Evolutionary conservation across 2,113 vertebrate species (phyloP), one percentile per base, ranked within the genome.

Genomic region (Monopterus albus): DNA sequence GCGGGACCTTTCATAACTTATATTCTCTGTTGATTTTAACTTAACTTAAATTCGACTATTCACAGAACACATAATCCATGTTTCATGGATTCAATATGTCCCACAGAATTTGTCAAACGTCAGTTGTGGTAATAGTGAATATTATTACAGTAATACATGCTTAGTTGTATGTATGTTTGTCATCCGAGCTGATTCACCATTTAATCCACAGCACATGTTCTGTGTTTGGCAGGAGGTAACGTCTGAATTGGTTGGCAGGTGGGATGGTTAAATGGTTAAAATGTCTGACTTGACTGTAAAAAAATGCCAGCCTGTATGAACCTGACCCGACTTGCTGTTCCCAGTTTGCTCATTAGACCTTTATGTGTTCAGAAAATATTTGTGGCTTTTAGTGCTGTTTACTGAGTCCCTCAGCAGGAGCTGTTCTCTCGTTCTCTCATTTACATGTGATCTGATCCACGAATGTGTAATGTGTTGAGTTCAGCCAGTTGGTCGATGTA

Each of bases 311-410:
- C 71, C 51, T 74, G 79, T 49, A 25, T 20, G 0, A 76, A 65
- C 77, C 31, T 46, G 75, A 80, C 28, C 47, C 68, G 66, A 82
- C 84, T 70, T 67, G 74, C 42, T 25, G 40, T 33, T 63, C 26
- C 25, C n/a, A 36, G 26, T 47, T 51, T 47, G 21, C 18, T 35
- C 3, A 6, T 23, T 43, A 51, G 57, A 61, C 53, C n/a, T 31
- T 55, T 39, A 15, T 66, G 33, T 7, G 1, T 57, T 62, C 10
- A 14, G n/a, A 50, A n/a, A 56, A 61, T 42, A 79, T 68, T 77
- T 83, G 71, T 73, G 58, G 70, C 40, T 66, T 80, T 72, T 57
- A 31, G 7, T 57, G 3, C 3, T 26, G 10, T 50, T 33, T 50
- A 38, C 10, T 2, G 38, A 11, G 20, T 60, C 20, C 42, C 39